phyloP scores from a whole-genome alignment of 2,797 vertebrate genomes.

The Siniperca undulata region DNA sequence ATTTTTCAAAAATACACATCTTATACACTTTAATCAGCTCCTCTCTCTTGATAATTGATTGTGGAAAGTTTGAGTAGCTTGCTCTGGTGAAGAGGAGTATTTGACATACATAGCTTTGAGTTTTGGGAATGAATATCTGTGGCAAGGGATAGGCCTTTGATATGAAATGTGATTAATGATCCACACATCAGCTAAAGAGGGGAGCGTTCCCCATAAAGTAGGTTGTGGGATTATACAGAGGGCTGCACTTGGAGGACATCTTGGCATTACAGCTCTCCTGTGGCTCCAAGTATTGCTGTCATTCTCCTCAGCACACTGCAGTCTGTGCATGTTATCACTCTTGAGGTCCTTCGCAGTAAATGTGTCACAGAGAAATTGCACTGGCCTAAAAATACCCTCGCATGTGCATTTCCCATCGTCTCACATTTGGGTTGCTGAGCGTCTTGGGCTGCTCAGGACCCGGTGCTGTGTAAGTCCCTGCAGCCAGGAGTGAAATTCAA shows the following conservation, averaged over 20 bases:
- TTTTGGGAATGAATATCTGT: conserved; percentile 60
- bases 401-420: conserved; percentile 57
- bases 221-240: conserved; percentile 73
- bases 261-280: conserved; percentile 75
- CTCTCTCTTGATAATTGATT: conserved; percentile 22
- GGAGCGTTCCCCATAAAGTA: conserved; percentile 59
- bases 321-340: conserved; percentile 74
- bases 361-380: conserved; percentile 74
- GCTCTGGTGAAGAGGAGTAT: conserved; percentile 20
- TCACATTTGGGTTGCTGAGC: conserved; percentile 48
- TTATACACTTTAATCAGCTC: not conserved
- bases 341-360: conserved; percentile 75
- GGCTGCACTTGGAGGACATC: conserved; percentile 66
- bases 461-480: conserved; percentile 13
- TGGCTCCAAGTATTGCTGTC: conserved; percentile 71
- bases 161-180: conserved; percentile 80
- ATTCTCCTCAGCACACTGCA: conserved; percentile 61
- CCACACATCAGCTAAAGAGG: conserved; percentile 57
- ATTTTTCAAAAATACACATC: conserved; percentile 11
- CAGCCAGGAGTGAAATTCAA: conserved; percentile 38
- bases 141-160: conserved; percentile 67
- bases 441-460: conserved; percentile 38
- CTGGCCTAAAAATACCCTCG: conserved; percentile 76
- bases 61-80: conserved; percentile 48
- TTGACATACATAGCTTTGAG: conserved; percentile 60